Percentiles rank a stretch among this genome's conserved stretches.
These are phyloP conservation scores for Pomatostomus ruficeps DNA, from an alignment of 2,113 vertebrate species.

Conservation along the genomic window DNA sequence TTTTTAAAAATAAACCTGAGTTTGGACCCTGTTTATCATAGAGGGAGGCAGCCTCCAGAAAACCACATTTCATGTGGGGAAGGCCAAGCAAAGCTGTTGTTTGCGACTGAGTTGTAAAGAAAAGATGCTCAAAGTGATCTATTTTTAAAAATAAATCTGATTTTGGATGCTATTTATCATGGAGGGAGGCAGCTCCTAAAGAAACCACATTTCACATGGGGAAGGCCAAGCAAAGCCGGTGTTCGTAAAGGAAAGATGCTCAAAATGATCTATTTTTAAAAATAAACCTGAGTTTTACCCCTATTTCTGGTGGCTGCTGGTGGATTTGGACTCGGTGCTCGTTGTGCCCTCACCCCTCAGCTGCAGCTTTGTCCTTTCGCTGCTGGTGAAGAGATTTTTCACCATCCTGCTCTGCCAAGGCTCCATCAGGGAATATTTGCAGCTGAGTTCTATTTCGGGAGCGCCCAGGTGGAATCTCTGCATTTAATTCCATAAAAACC, in stretches of 20 bases:
- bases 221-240: background rate
- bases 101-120: background rate
- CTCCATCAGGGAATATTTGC: background rate
- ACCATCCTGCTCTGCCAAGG: too few relatives aligned
- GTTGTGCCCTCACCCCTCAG: background rate
- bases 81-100: background rate
- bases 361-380: background rate
- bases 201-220: background rate
- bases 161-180: background rate
- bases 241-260: background rate
- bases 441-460: background rate
- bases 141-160: background rate
- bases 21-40: too few relatives aligned
- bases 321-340: too few relatives aligned
- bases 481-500: background rate
- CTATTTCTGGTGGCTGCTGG: rapidly evolving
- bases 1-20: background rate
- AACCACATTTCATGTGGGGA: background rate
- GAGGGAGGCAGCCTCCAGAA: background rate
- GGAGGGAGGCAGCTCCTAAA: background rate
- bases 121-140: background rate
- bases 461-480: background rate
- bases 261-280: background rate
- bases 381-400: background rate
- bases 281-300: background rate